A percentile compares a stretch with the other conserved stretches of the same genome.
Evolutionary conservation across 1,140 invertebrate species (phyloP).

Genomic region (Harpegnathos saltator): DNA sequence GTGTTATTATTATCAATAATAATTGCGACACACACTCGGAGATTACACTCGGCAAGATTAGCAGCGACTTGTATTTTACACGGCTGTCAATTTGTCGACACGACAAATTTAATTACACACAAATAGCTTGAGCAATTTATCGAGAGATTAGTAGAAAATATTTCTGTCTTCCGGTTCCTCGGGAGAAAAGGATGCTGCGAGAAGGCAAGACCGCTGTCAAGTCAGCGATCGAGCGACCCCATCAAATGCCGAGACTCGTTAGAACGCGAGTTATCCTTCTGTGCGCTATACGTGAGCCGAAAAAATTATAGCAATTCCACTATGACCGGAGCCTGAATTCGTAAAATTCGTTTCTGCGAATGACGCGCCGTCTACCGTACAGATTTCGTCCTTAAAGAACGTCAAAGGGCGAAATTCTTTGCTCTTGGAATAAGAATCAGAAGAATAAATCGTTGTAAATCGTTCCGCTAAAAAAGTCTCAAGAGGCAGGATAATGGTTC

Average conservation of each 20-base stretch:
- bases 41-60: no score
- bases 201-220: slow-evolving; percentile 30
- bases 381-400: slow-evolving; percentile 17
- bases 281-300: slow-evolving; percentile 78
- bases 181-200: background rate
- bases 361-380: slow-evolving; percentile 54
- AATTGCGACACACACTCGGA: no score
- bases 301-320: slow-evolving; percentile 83
- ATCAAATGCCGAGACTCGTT: slow-evolving; percentile 82
- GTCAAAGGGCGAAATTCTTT: background rate
- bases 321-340: slow-evolving; percentile 66
- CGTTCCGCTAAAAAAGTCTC: background rate
- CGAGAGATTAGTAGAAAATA: background rate
- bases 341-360: slow-evolving; percentile 67
- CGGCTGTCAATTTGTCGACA: no score
- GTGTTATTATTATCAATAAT: no score
- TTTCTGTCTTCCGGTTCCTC: slow-evolving; percentile 7
- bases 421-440: background rate
- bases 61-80: no score
- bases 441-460: slow-evolving; percentile 12
- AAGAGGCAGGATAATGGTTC: background rate
- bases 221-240: slow-evolving; percentile 71
- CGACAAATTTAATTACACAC: no score
- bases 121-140: no score
- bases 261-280: slow-evolving; percentile 75